Evolutionary conservation across 2,797 vertebrate genomes (phyloP), one percentile per base, ranked within the genome.

Genomic region (Poecilia picta): DNA sequence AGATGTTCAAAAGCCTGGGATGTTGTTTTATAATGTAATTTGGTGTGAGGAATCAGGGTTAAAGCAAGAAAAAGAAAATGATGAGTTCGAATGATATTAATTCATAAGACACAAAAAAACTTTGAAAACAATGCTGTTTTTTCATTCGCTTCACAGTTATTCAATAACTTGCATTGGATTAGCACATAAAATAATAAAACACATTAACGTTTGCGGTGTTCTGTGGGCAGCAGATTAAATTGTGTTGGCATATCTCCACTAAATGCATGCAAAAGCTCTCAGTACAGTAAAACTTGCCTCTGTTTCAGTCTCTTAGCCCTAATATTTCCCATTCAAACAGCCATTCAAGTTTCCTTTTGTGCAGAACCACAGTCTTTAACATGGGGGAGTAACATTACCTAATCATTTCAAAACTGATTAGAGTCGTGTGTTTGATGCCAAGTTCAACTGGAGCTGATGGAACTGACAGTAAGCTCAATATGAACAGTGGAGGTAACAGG

Each of bases 351-450:
- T 81, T 87, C 59, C 62, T 3, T 57, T 70, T 18, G 59, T 28
- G 75, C 75, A 68, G 45, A 51, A 68, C 73, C n/a, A n/a, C 36
- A 81, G 25, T 36, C 72, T 79, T 62, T 84, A 82, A 75, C 47
- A 33, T 51, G 45, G 45, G 57, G 46, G 28, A 62, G 77, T 81
- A 76, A 76, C 68, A 70, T 39, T 46, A 72, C 2, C 41, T 12
- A 36, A 33, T 79, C 46, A 57, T 66, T 76, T 84, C n/a, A 73
- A 77, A 85, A 74, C n/a, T 73, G 46, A 82, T 88, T 64, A 73
- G 51, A 13, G 43, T 31, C 8, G 51, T 46, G 18, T 74, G 4
- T 64, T 74, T n/a, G n/a, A 75, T 33, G 12, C n/a, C 0, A 25
- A 77, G 28, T 36, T 76, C 8, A 15, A 36, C 75, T 4, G 43